Evolutionary conservation across 2,797 vertebrate species (phyloP).

Genomic region (Myotis vivesi): DNA sequence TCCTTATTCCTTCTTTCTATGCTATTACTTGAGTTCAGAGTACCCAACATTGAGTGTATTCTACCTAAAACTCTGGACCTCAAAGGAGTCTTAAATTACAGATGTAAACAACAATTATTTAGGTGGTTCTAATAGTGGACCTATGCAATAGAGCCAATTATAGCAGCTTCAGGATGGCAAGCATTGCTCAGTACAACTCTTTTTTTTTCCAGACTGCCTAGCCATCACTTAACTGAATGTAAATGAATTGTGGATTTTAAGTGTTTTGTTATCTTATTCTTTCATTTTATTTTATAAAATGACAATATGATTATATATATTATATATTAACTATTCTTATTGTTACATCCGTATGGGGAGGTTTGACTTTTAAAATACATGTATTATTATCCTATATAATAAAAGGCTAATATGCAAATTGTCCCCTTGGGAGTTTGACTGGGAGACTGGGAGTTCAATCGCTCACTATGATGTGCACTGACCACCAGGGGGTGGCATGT

Average conservation of each 20-base stretch:
- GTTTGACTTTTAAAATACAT: slow-evolving; percentile 4
- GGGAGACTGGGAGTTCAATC: too few relatives aligned
- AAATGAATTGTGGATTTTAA: background rate
- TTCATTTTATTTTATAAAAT: background rate
- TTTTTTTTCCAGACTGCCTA: background rate
- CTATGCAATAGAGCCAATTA: background rate
- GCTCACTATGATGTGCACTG: too few relatives aligned
- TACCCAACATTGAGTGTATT: background rate
- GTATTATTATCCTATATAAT: background rate
- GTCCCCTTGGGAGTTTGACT: too few relatives aligned
- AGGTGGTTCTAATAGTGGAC: background rate
- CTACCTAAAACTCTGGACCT: background rate
- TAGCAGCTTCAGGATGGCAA: background rate
- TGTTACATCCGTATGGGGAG: background rate
- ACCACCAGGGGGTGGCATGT: too few relatives aligned
- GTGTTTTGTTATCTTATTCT: background rate
- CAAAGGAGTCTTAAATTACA: background rate
- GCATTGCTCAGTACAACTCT: background rate
- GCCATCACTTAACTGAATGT: background rate
- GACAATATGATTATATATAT: background rate
- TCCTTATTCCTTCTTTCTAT: background rate
- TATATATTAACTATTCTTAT: background rate
- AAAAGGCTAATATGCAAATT: too few relatives aligned
- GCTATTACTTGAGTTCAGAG: background rate
- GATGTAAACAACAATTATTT: background rate